Percentiles rank a stretch among this genome's conserved stretches.
Conservation (phyloP, 2,888 invertebrate species). For the Drosophila mimica region DNA sequence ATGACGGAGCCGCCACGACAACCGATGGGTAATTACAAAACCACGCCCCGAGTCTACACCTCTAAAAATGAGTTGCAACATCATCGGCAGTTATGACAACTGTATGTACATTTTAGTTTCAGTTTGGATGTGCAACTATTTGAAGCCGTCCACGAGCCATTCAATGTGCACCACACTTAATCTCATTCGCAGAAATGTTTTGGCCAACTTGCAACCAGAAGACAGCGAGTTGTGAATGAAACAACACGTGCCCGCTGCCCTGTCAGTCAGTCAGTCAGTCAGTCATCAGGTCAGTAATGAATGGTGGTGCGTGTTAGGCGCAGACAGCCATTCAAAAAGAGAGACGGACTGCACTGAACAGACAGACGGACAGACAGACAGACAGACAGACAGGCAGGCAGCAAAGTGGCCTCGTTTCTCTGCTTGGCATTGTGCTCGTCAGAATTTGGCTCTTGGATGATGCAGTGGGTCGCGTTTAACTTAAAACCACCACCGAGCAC, state of each 20-base stretch:
- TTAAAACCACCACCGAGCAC: slow-evolving; percentile 30
- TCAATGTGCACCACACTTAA: slow-evolving; percentile 58
- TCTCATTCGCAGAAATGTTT: slow-evolving; percentile 45
- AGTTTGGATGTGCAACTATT: neutral
- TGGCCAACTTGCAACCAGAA: slow-evolving; percentile 51
- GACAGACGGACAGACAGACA: neutral
- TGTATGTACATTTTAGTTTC: neutral
- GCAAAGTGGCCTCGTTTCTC: slow-evolving; percentile 35
- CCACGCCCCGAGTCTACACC: neutral
- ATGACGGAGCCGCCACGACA: neutral
- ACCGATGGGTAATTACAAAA: neutral
- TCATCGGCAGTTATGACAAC: neutral
- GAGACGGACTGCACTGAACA: neutral
- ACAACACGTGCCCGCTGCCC: slow-evolving; percentile 37
- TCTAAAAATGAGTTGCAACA: neutral
- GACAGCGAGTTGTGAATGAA: slow-evolving; percentile 40
- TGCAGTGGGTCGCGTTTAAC: neutral
- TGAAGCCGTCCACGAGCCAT: slow-evolving; percentile 32
- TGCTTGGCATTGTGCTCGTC: slow-evolving; percentile 18
- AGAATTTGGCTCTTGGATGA: slow-evolving; percentile 27
- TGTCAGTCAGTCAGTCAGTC: neutral
- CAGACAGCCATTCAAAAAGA: neutral
- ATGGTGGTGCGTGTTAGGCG: slow-evolving; percentile 28
- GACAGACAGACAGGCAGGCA: neutral
- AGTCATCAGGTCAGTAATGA: slow-evolving; percentile 33